phyloP scores from a whole-genome alignment of 2,797 vertebrate genomes.

The Myotis vivesi region DNA sequence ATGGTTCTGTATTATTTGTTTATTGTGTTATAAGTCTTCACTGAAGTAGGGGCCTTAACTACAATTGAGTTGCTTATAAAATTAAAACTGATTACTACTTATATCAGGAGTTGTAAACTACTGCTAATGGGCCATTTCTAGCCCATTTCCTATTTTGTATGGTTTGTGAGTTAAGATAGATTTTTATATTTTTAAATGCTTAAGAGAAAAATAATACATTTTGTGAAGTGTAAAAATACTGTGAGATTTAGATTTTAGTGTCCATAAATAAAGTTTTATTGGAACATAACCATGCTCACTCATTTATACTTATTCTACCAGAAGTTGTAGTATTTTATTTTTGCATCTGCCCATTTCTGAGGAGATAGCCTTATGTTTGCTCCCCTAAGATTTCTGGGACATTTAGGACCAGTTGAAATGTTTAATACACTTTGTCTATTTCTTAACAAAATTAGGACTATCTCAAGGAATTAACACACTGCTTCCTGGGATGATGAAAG shows the following conservation, averaged over 20 bases:
- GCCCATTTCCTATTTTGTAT: background rate
- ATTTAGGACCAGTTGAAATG: background rate
- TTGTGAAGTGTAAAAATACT: background rate
- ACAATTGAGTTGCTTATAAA: background rate
- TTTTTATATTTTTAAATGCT: conserved; percentile 41
- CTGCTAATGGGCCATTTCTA: background rate
- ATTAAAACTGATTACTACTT: background rate
- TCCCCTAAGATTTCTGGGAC: background rate
- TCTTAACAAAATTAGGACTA: background rate
- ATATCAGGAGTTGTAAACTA: background rate
- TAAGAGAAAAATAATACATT: background rate
- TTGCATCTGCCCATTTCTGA: background rate
- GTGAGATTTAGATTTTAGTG: background rate
- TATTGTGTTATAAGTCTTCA: background rate
- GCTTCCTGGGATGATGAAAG: background rate
- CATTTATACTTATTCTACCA: background rate
- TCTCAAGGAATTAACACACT: background rate
- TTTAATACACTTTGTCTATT: background rate
- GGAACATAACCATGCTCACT: background rate
- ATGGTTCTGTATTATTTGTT: conserved; percentile 17
- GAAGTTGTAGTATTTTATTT: background rate
- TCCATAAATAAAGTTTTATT: background rate
- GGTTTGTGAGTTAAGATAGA: background rate
- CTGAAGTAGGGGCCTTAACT: background rate
- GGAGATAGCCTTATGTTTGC: background rate